A percentile compares a stretch with the other conserved stretches of the same genome.
Conservation (phyloP, 2,113 vertebrate genomes). For the Tragelaphus scriptus region DNA sequence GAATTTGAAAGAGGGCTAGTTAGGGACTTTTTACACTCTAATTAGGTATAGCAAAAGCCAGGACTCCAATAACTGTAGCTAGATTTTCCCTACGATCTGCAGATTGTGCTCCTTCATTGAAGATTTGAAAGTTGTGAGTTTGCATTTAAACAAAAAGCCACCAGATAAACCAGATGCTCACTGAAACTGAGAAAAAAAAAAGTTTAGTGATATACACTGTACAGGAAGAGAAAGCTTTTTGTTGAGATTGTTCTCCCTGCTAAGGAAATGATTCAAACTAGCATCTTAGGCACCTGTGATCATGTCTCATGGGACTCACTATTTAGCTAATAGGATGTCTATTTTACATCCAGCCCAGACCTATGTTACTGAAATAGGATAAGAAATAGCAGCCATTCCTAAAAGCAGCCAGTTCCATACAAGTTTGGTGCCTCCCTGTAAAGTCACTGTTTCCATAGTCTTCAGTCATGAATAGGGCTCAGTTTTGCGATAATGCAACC, state of each 20-base stretch:
- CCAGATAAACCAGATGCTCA: slow-evolving; percentile 35
- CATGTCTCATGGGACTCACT: background rate
- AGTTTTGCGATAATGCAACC: background rate
- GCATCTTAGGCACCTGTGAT: slow-evolving; percentile 3
- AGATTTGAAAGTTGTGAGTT: background rate
- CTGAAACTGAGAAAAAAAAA: background rate
- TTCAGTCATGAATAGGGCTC: background rate
- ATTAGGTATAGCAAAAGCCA: background rate
- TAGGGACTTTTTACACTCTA: background rate
- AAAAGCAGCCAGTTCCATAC: background rate
- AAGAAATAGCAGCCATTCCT: slow-evolving; percentile 37
- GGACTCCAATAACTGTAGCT: background rate
- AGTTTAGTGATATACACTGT: background rate
- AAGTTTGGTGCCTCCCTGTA: background rate
- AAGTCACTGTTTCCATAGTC: slow-evolving; percentile 15
- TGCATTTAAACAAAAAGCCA: slow-evolving; percentile 38
- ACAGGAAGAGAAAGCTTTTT: background rate
- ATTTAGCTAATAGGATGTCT: background rate
- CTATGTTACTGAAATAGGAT: background rate
- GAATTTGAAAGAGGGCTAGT: background rate
- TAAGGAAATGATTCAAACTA: slow-evolving; percentile 28
- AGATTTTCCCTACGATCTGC: slow-evolving; percentile 15
- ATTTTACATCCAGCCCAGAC: background rate
- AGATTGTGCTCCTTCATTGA: background rate
- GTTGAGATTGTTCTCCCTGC: background rate